Conservation (phyloP, 2,888 invertebrate genomes). For the Subacronicta megacephala region DNA sequence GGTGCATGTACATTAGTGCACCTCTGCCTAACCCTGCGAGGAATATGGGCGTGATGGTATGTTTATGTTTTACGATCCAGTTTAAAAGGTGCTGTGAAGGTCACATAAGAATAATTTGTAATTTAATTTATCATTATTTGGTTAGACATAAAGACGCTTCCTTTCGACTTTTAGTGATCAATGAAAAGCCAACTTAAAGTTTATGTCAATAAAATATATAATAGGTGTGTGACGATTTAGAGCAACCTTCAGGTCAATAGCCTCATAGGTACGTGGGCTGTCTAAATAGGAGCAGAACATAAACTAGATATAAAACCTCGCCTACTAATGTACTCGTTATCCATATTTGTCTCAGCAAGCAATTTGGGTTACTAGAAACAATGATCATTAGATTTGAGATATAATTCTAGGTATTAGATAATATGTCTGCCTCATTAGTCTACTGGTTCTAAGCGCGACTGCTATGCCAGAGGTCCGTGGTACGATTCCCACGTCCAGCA, state of each 20-base stretch:
- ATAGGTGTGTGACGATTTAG: conserved; percentile 2
- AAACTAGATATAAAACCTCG: conserved; percentile 44
- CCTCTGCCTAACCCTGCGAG: too few species aligned
- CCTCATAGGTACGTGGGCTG: conserved; percentile 41
- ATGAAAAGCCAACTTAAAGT: conserved; percentile 10
- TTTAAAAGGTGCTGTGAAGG: conserved; percentile 14
- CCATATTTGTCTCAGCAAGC: conserved; percentile 41
- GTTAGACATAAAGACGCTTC: conserved; percentile 19
- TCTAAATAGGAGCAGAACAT: conserved; percentile 34
- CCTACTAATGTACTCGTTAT: conserved; percentile 43
- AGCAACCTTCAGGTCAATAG: conserved; percentile 24
- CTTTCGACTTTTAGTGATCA: background rate
- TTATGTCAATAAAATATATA: conserved; percentile 3
- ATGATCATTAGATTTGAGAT: conserved; percentile 16
- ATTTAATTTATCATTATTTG: conserved; percentile 1
- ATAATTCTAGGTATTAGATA: background rate
- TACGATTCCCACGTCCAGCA: too few species aligned
- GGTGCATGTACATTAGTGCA: too few species aligned
- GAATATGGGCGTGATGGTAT: too few species aligned
- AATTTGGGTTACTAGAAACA: conserved; percentile 32
- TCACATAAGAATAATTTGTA: background rate
- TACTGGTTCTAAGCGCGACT: too few species aligned
- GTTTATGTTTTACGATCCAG: too few species aligned
- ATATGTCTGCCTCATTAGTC: too few species aligned
- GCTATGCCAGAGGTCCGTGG: too few species aligned